phyloP scores from a whole-genome alignment of 2,797 vertebrate genomes.

The Thamnophis elegans region DNA sequence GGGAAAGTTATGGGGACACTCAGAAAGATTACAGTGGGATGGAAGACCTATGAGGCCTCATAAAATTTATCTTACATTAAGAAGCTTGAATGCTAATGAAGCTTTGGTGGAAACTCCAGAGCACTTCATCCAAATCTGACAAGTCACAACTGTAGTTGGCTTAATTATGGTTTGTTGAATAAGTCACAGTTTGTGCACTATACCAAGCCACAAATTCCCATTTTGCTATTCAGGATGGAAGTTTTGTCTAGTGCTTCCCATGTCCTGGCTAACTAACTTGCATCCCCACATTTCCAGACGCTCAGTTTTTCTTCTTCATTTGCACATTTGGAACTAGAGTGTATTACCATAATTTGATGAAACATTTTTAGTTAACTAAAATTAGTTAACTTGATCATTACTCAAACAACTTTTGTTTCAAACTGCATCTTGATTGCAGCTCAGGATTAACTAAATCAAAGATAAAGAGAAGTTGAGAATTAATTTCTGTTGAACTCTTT shows the following conservation, averaged over 20 bases:
- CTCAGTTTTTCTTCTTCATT: not conserved
- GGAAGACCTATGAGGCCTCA: not conserved
- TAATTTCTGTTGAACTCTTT: not conserved
- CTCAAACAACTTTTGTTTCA: not conserved
- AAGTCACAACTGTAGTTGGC: not conserved
- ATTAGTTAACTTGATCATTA: not conserved
- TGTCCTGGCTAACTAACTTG: not conserved
- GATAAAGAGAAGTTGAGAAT: not conserved
- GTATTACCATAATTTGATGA: not conserved
- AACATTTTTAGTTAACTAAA: not conserved
- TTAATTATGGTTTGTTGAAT: not conserved
- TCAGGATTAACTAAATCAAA: not conserved
- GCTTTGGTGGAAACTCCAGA: not conserved
- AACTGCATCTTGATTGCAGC: not conserved
- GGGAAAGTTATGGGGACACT: not conserved
- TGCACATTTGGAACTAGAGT: not conserved
- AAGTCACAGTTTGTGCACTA: not conserved
- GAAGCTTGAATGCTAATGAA: not conserved
- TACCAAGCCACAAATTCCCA: not conserved
- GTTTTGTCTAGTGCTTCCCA: not conserved
- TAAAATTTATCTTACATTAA: not conserved
- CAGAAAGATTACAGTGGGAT: not conserved
- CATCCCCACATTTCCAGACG: not conserved
- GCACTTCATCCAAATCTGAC: not conserved
- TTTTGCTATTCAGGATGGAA: not conserved